These are phyloP conservation scores for Watersipora subatra DNA, from an alignment of 1,140 invertebrate genomes.

Conservation along the genomic window DNA sequence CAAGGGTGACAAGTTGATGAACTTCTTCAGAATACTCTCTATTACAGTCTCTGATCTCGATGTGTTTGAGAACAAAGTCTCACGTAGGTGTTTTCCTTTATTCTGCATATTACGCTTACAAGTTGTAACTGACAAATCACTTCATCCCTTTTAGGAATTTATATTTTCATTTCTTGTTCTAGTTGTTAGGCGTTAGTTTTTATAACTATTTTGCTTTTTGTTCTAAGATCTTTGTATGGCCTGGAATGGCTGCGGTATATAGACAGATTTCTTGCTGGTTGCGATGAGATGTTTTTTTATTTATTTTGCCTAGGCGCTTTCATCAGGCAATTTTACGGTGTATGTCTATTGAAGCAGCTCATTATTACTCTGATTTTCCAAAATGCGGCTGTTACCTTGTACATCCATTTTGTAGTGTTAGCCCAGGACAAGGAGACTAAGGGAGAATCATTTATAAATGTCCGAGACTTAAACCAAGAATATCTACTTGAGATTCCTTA, in stretches of 20 bases:
- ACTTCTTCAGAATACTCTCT: conserved; percentile 37
- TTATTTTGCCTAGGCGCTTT: no score
- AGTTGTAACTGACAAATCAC: neutral
- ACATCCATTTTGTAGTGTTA: conserved; percentile 31
- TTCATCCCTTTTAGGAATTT: neutral
- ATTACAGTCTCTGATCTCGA: conserved; percentile 39
- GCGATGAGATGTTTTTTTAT: no score
- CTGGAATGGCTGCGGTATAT: no score
- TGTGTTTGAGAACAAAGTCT: conserved; percentile 38
- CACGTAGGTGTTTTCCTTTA: conserved; percentile 23
- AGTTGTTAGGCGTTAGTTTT: no score
- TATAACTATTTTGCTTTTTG: no score
- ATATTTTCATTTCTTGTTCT: neutral
- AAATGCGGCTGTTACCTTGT: no score
- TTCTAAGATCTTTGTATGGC: no score
- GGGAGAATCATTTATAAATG: conserved; percentile 35
- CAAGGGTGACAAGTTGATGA: conserved; percentile 31
- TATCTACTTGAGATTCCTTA: conserved; percentile 7
- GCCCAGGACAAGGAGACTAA: conserved; percentile 37
- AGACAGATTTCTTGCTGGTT: no score
- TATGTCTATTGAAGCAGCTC: no score
- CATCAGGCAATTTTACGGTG: no score
- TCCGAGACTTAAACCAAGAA: conserved; percentile 37
- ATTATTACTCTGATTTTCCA: no score
- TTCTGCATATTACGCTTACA: neutral